Evolutionary conservation across 2,888 invertebrate species (phyloP), one percentile per base, ranked within the genome.

Genomic region (Drosophila mimica): DNA sequence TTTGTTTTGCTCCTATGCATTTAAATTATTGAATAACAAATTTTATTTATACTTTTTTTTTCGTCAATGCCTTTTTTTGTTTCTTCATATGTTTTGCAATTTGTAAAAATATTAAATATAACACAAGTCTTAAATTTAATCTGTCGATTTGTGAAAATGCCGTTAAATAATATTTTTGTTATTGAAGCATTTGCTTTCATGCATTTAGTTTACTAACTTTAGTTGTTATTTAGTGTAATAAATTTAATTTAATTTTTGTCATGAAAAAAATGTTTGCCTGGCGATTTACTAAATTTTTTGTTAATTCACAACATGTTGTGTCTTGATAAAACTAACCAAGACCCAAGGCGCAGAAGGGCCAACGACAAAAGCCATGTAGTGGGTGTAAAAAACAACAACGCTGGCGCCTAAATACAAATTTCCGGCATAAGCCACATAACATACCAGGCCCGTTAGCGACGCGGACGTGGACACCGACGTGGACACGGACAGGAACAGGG

Each of bases 401-500:
- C 25, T 60, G 71, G 67, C 74, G 77, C 73, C 90, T 90, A 89
- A 91, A 86, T 86, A 91, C 88, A 89, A 91, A 89, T 91, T 91
- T 91, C 91, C 89, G 88, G 83, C 70, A 80, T 79, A 88, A 84
- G 90, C 85, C 85, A 80, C 85, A 85, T 79, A 85, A 88, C 85
- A 88, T 84, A 84, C 90, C 90, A 72, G 80, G 68, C 73, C 85
- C 73, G 85, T 79, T 74, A 70, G 85, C 80, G 78, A 74, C 78
- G 76, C 57, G 70, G 80, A 56, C 48, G 34, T 52, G 70, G 54
- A 43, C 54, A 54, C 34, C 25, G 25, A 59, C 56, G 49, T 49
- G 62, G 52, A 59, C 48, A 49, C 48, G 61, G 51, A 59, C 51
- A 40, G 52, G 65, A 51, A 51, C 34, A 53, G 53, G 53, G 34